Percentiles rank a stretch among this genome's conserved stretches.
Conservation (phyloP, 2,113 vertebrate species). For the Toxostoma redivivum region DNA sequence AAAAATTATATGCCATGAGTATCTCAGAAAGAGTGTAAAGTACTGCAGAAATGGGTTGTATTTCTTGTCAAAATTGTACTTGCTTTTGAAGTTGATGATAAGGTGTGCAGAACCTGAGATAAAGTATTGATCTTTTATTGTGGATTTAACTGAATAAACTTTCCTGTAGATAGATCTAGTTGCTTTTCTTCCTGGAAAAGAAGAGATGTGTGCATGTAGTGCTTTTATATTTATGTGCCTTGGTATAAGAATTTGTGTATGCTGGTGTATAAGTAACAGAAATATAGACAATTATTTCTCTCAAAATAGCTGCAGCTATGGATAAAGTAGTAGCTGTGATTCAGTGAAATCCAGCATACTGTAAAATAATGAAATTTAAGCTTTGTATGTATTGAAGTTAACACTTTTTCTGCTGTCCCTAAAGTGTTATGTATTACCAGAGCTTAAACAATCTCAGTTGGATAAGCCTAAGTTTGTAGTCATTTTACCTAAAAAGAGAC, state of each 20-base stretch:
- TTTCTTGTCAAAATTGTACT: not conserved
- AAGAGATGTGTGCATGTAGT: not conserved
- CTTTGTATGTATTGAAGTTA: not conserved
- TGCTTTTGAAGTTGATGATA: not conserved
- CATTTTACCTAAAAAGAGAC: not conserved
- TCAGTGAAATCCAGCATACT: not conserved
- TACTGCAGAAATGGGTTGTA: not conserved
- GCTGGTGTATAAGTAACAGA: not conserved
- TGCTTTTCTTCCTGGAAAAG: not conserved
- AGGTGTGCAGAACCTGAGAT: not conserved
- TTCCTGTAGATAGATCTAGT: not conserved
- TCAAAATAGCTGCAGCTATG: not conserved
- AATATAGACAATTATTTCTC: not conserved
- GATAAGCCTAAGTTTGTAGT: not conserved
- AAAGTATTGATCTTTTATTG: not conserved
- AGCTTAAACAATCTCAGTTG: not conserved
- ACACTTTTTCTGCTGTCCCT: not conserved
- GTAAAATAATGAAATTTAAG: not conserved
- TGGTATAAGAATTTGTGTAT: not conserved
- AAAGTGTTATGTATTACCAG: not conserved
- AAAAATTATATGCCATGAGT: not conserved
- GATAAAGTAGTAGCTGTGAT: not conserved
- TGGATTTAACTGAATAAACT: conserved; percentile 19
- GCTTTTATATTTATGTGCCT: not conserved
- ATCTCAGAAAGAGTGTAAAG: not conserved